A percentile compares a stretch with the other conserved stretches of the same genome.
Conservation (phyloP, 2,888 invertebrate genomes). For the Sarcophaga subvicina region DNA sequence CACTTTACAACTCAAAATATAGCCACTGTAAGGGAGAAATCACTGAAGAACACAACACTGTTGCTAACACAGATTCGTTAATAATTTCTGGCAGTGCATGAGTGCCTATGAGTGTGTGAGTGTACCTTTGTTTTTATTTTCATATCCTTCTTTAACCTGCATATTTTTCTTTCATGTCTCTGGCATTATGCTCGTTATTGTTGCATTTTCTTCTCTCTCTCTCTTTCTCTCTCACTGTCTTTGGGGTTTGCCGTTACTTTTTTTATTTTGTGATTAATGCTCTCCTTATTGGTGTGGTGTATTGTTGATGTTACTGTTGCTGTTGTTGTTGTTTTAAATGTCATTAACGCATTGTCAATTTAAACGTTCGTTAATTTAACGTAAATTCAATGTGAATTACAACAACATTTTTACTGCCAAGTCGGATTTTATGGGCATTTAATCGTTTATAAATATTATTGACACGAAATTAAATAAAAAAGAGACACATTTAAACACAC, state of each 20-base stretch:
- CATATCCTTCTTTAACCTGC: constrained; percentile 36
- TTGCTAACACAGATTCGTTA: too few species aligned
- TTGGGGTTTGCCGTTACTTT: constrained; percentile 23
- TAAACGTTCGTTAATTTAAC: constrained; percentile 69
- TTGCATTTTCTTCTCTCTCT: constrained; percentile 7
- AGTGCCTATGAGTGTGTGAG: constrained; percentile 35
- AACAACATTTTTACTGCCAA: constrained; percentile 64
- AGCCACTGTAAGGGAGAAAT: too few species aligned
- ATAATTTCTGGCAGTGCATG: too few species aligned
- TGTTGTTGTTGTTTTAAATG: constrained; percentile 56
- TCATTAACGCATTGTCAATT: constrained; percentile 70
- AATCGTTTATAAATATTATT: constrained; percentile 69
- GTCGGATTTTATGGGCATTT: constrained; percentile 67
- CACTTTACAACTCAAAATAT: too few species aligned
- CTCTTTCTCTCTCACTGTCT: constrained; percentile 9
- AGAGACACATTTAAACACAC: constrained; percentile 12
- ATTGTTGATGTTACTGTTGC: not conserved
- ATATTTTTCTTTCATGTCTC: constrained; percentile 37
- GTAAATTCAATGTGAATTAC: constrained; percentile 67
- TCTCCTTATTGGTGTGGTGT: constrained; percentile 24
- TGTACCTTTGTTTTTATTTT: not conserved
- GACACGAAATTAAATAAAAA: constrained; percentile 55
- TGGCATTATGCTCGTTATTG: too few species aligned
- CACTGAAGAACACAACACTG: too few species aligned
- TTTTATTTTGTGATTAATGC: constrained; percentile 21